Evolutionary conservation across 2,888 invertebrate species (phyloP).

Genomic region (Aplocera efformata): DNA sequence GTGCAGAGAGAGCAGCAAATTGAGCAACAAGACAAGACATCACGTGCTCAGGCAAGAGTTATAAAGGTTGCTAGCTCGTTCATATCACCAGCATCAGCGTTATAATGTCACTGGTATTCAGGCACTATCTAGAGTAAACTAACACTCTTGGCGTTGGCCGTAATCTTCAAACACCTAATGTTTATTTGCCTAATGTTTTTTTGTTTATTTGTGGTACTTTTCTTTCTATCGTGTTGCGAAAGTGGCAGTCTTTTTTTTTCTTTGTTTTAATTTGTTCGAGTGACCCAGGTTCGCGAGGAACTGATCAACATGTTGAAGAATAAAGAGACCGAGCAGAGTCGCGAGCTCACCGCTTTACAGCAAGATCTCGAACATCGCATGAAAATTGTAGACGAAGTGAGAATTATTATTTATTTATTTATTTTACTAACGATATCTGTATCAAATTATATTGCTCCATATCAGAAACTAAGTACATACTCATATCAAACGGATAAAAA

Average conservation of each 20-base stretch:
- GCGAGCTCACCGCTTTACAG: conserved; percentile 61
- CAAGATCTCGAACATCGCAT: conserved; percentile 70
- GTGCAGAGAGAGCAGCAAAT: conserved; percentile 79
- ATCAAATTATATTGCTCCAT: conserved; percentile 4
- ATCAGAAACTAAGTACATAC: no score
- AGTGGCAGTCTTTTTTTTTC: conserved; percentile 10
- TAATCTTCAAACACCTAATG: no score
- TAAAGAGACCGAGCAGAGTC: conserved; percentile 76
- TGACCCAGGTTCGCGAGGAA: conserved; percentile 78
- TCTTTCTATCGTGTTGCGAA: no score
- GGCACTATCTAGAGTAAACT: neutral
- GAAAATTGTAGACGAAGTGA: conserved; percentile 75
- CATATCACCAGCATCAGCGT: neutral
- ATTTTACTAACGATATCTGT: conserved; percentile 10
- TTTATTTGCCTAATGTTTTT: no score
- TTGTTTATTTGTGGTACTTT: no score
- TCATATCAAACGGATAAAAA: no score
- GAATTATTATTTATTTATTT: conserved; percentile 28
- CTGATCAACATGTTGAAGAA: conserved; percentile 81
- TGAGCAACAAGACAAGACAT: conserved; percentile 80
- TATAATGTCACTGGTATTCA: neutral
- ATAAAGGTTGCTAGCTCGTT: conserved; percentile 69
- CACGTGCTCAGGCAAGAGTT: conserved; percentile 82
- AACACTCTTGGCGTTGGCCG: no score
- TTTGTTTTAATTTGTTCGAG: conserved; percentile 21